A percentile compares a stretch with the other conserved stretches of the same genome.
Evolutionary conservation across 2,113 vertebrate genomes (phyloP).

Genomic region (Onychostruthus taczanowskii): DNA sequence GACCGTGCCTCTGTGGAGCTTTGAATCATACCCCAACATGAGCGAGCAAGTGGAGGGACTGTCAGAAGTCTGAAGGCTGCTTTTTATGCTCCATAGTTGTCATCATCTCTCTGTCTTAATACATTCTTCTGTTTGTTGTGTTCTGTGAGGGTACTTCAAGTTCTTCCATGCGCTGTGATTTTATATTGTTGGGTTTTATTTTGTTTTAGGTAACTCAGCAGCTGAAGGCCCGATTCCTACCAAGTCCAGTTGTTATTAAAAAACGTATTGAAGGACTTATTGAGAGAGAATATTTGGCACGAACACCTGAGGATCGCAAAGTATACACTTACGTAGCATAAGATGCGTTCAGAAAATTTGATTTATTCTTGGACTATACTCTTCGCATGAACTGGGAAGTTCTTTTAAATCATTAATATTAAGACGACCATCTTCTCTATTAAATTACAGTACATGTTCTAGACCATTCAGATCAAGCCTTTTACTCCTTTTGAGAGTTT

Average conservation of each 20-base stretch:
- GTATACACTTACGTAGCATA: conserved; percentile 99
- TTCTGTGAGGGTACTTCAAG: background rate
- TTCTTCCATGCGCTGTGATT: background rate
- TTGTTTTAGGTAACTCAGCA: conserved; percentile 92
- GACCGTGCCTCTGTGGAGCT: background rate
- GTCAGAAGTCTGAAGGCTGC: background rate
- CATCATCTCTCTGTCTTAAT: background rate
- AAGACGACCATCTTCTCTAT: conserved; percentile 83
- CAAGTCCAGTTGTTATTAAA: conserved; percentile 98
- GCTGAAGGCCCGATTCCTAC: conserved; percentile 92
- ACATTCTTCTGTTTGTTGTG: background rate
- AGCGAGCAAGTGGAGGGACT: background rate
- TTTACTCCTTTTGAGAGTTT: conserved; percentile 88
- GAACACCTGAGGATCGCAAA: conserved; percentile 98
- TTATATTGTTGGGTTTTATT: background rate
- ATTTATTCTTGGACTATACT: conserved; percentile 87
- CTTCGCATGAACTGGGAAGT: conserved; percentile 94
- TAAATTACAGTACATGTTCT: conserved; percentile 89
- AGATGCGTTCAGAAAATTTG: conserved; percentile 77
- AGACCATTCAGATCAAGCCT: conserved; percentile 89
- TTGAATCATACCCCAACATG: background rate
- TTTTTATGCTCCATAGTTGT: background rate
- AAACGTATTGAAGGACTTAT: conserved; percentile 99
- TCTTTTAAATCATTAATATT: conserved; percentile 90
- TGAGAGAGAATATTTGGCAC: conserved; percentile 98